Percentiles rank a stretch among this genome's conserved stretches.
phyloP scores from a whole-genome alignment of 2,888 invertebrate genomes.

The Drosophila colorata region DNA sequence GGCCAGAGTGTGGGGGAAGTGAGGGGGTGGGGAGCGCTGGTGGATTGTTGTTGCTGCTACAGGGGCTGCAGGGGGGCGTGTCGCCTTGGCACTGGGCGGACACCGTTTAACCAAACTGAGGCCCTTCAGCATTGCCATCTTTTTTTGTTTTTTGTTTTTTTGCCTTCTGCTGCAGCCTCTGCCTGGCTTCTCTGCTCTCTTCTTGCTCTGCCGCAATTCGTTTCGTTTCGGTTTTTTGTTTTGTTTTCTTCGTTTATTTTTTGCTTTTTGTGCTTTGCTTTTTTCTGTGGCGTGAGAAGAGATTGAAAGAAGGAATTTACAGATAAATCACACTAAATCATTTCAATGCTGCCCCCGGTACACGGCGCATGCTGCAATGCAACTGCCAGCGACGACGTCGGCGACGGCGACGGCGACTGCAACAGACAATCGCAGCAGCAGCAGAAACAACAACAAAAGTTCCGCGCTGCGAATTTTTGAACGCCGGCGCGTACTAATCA shows the following conservation, averaged over 20 bases:
- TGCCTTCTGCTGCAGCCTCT: background rate
- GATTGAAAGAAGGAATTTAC: constrained; percentile 82
- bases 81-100: constrained; percentile 44
- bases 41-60: background rate
- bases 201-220: background rate
- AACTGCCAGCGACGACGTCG: constrained; percentile 33
- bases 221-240: constrained; percentile 33
- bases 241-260: constrained; percentile 4
- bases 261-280: constrained; percentile 1
- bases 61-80: constrained; percentile 6
- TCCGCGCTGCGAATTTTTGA: constrained; percentile 57
- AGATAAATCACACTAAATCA: constrained; percentile 84
- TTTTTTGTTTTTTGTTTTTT: too few relatives aligned
- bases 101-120: constrained; percentile 55
- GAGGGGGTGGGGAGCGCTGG: background rate
- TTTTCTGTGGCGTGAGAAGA: constrained; percentile 80
- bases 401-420: constrained; percentile 25
- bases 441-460: constrained; percentile 20
- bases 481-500: constrained; percentile 82
- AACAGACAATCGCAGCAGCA: background rate
- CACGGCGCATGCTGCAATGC: constrained; percentile 73
- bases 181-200: background rate
- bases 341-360: constrained; percentile 72
- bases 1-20: background rate
- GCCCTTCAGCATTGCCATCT: constrained; percentile 45